These are phyloP conservation scores for Chymomyza amoena DNA, from an alignment of 2,888 invertebrate species.

Conservation along the genomic window DNA sequence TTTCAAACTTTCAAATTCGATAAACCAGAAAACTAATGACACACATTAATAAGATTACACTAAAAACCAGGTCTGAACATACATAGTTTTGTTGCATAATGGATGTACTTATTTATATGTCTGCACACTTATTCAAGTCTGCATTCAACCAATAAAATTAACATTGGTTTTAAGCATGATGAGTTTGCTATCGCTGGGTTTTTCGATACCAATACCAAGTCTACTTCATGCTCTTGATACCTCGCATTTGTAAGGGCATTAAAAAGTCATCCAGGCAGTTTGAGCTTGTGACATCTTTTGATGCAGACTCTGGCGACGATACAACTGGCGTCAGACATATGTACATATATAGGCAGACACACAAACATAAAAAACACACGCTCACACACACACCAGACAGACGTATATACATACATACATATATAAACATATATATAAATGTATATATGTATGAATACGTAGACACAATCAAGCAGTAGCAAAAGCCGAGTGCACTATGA, in stretches of 20 bases:
- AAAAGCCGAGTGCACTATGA: slow-evolving; percentile 3
- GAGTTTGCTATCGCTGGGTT: too few relatives aligned
- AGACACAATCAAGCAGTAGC: not conserved
- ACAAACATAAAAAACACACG: not conserved
- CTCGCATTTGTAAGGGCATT: not conserved
- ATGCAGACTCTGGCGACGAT: not conserved
- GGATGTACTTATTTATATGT: too few relatives aligned
- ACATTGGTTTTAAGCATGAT: too few relatives aligned
- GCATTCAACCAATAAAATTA: too few relatives aligned
- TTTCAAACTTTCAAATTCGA: too few relatives aligned
- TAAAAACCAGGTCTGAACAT: too few relatives aligned
- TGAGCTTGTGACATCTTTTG: not conserved
- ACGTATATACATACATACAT: not conserved
- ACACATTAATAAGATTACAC: too few relatives aligned
- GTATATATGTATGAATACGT: not conserved
- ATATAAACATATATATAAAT: not conserved
- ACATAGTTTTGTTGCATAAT: too few relatives aligned
- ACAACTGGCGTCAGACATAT: slow-evolving; percentile 4
- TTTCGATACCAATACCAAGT: not conserved
- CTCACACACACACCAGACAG: not conserved
- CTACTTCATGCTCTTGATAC: too few relatives aligned
- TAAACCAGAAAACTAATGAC: too few relatives aligned
- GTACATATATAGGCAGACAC: not conserved
- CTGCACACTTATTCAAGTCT: too few relatives aligned
- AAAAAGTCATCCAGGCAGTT: not conserved